A percentile compares a stretch with the other conserved stretches of the same genome.
phyloP scores from a whole-genome alignment of 2,888 invertebrate genomes.

The Molorchus minor region DNA sequence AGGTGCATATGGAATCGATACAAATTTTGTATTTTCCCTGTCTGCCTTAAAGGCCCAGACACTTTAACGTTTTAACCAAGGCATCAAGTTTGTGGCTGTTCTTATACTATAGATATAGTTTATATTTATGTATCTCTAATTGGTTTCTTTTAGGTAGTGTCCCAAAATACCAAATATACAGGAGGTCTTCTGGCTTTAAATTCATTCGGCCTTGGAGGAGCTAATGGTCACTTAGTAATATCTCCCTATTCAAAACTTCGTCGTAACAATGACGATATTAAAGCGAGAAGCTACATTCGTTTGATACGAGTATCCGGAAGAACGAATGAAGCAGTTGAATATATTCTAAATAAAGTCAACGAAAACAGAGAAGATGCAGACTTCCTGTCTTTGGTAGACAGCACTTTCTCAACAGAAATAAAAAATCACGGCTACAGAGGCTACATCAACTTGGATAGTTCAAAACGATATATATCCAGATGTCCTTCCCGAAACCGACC shows the following conservation, averaged over 20 bases:
- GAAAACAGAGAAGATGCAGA: conserved; percentile 70
- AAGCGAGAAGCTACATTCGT: conserved; percentile 44
- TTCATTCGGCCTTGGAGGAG: conserved; percentile 73
- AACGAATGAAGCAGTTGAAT: conserved; percentile 76
- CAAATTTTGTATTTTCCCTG: too few relatives aligned
- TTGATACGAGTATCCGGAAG: conserved; percentile 68
- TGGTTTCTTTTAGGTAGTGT: conserved; percentile 61
- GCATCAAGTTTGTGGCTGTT: too few relatives aligned
- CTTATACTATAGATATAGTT: too few relatives aligned
- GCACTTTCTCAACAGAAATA: conserved; percentile 72
- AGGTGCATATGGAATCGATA: too few relatives aligned
- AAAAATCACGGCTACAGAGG: conserved; percentile 81
- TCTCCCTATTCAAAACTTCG: conserved; percentile 55
- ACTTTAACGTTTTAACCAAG: too few relatives aligned
- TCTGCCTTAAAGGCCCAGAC: too few relatives aligned
- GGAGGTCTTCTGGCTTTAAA: conserved; percentile 69
- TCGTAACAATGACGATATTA: conserved; percentile 1
- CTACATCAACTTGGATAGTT: conserved; percentile 60
- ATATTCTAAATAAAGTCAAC: conserved; percentile 69
- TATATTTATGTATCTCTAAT: too few relatives aligned
- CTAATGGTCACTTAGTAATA: conserved; percentile 65
- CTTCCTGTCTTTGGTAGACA: conserved; percentile 75
- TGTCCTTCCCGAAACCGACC: conserved; percentile 54
- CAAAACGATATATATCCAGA: not conserved
- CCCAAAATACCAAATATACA: conserved; percentile 62